Evolutionary conservation across 2,888 invertebrate species (phyloP).

Genomic region (Oligia fasciuncula): DNA sequence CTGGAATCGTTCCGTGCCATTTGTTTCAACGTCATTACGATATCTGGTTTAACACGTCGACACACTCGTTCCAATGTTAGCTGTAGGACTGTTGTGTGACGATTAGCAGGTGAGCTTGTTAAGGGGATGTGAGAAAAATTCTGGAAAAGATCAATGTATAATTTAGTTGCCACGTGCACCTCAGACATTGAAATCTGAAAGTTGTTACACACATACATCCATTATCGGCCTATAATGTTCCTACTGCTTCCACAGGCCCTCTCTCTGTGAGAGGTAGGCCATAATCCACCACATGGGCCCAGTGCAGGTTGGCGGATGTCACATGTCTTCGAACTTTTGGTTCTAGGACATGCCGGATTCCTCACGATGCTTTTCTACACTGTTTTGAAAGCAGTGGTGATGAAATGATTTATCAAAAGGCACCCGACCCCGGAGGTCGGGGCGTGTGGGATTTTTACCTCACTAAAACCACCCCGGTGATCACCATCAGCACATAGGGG

Average conservation of each 20-base stretch:
- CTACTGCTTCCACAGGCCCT: too few species aligned
- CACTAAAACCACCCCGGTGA: too few species aligned
- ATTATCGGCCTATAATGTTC: neutral
- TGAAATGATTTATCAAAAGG: too few species aligned
- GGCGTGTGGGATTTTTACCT: too few species aligned
- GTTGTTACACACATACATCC: neutral
- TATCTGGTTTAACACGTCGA: conserved; percentile 74
- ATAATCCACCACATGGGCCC: neutral
- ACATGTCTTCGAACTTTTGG: too few species aligned
- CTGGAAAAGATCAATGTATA: neutral
- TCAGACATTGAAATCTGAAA: too few species aligned
- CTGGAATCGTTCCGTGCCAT: conserved; percentile 72
- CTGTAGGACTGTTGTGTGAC: conserved; percentile 68
- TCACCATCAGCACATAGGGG: too few species aligned
- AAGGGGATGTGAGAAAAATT: conserved; percentile 60
- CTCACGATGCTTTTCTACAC: too few species aligned
- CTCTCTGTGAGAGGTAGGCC: too few species aligned
- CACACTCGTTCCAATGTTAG: conserved; percentile 69
- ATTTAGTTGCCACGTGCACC: neutral
- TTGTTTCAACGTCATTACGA: conserved; percentile 66
- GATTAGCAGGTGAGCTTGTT: conserved; percentile 77
- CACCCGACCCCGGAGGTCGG: too few species aligned
- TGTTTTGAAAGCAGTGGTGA: too few species aligned
- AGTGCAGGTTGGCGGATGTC: neutral
- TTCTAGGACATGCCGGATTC: too few species aligned